Evolutionary conservation across 2,888 invertebrate genomes (phyloP), one percentile per base, ranked within the genome.

Genomic region (Cheilosia vulpina): DNA sequence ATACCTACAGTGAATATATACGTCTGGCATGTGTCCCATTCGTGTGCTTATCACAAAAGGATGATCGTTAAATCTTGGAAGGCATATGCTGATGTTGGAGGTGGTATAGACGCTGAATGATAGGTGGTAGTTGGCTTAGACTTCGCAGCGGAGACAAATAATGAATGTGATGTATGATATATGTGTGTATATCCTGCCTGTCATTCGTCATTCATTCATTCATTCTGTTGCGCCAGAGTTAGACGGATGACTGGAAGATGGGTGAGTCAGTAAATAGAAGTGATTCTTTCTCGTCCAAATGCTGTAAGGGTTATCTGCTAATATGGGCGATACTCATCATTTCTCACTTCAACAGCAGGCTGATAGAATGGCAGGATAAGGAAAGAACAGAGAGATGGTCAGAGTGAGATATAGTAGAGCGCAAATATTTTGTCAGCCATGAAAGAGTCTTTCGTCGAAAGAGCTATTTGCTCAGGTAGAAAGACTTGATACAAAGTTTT

Each of bases 21-120:
- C 38, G 69, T 75, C 75, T 75, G 47, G 41, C 47, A 69, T 68
- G 68, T 68, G 57, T 69, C 69, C 69, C 63, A 63, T 75, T 75
- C 69, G 75, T 75, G 69, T 69, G 63, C 75, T 81, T 81, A 81
- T 81, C 75, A 75, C 63, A 81, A 81, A 81, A 81, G 75, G 68
- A 81, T 63, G 55, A 81, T 81, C 73, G 68, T 75, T 69, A 75
- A 80, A 75, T 81, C 81, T 81, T 75, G 41, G 21, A 75, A 81
- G 73, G 73, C 38, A 43, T 55, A 31, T 27, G 21, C 17, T 17
- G 45, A 53, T 41, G 58, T 13, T 24, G 52, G 6, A 21, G 52
- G 24, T 52, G 52, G 19, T 24, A 27, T 27, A 21, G 45, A 5
- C n/a, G 50, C 62, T 38, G 47, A 15, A 27, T 41, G 19, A 43